A percentile compares a stretch with the other conserved stretches of the same genome.
Evolutionary conservation across 2,113 vertebrate species (phyloP).

Genomic region (Colossoma macropomum): DNA sequence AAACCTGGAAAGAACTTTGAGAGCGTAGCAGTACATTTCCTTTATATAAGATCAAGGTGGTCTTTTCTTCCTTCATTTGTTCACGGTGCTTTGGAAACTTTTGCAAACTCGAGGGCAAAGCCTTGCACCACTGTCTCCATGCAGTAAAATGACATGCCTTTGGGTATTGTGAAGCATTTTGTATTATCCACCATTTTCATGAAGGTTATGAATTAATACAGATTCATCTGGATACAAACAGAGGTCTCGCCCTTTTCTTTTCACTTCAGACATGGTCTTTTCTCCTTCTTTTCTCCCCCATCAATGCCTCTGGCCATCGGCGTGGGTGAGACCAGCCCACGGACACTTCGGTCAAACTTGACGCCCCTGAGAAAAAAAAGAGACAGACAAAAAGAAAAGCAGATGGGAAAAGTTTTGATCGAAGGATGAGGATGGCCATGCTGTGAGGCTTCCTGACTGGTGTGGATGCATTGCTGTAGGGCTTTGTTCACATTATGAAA

Average conservation of each 20-base stretch:
- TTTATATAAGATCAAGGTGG: not conserved
- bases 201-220: constrained; percentile 31
- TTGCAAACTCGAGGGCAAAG: not conserved
- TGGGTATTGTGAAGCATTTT: not conserved
- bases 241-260: constrained; percentile 14
- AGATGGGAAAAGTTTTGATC: not conserved
- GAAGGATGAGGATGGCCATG: constrained; percentile 12
- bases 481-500: too few relatives aligned
- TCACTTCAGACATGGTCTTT: not conserved
- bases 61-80: not conserved
- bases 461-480: too few relatives aligned
- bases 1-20: not conserved
- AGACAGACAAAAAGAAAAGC: not conserved
- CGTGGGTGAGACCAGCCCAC: not conserved
- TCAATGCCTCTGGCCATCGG: not conserved
- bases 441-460: too few relatives aligned
- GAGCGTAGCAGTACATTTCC: not conserved
- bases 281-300: not conserved
- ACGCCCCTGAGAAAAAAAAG: not conserved
- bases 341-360: not conserved
- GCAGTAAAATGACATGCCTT: not conserved
- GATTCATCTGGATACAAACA: not conserved
- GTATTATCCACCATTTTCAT: not conserved
- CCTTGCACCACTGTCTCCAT: not conserved
- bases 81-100: not conserved